A percentile compares a stretch with the other conserved stretches of the same genome.
These are phyloP conservation scores for Tenualosa ilisha DNA, from an alignment of 2,797 vertebrate species.

Conservation along the genomic window DNA sequence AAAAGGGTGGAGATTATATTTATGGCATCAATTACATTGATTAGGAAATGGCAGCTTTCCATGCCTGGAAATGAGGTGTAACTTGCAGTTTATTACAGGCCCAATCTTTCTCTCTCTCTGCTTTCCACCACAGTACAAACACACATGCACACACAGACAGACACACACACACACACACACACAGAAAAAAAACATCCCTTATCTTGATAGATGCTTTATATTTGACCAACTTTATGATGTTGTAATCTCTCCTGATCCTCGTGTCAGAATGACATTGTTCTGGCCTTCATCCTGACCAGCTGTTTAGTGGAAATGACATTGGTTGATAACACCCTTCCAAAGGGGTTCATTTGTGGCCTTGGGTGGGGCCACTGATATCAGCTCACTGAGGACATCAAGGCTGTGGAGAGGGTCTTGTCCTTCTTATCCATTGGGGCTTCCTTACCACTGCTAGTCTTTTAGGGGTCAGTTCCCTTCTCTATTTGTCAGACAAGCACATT, in stretches of 20 bases:
- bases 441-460: background rate
- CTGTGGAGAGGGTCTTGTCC: background rate
- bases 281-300: constrained; percentile 45
- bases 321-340: constrained; percentile 38
- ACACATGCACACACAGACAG: background rate
- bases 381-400: constrained; percentile 35
- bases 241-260: constrained; percentile 49
- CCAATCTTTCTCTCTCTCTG: background rate
- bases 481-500: background rate
- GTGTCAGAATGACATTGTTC: constrained; percentile 40
- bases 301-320: constrained; percentile 59
- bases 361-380: constrained; percentile 43
- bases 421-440: background rate
- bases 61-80: background rate
- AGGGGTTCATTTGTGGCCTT: constrained; percentile 11
- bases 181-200: background rate
- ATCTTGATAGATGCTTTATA: background rate
- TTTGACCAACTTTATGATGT: constrained; percentile 21
- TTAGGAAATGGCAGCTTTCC: background rate
- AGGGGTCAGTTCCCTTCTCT: background rate
- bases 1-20: background rate
- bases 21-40: constrained; percentile 2
- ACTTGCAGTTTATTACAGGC: background rate
- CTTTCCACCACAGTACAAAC: background rate
- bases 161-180: background rate